These are phyloP conservation scores for Trachemys scripta DNA, from an alignment of 2,113 vertebrate genomes.

Conservation along the genomic window DNA sequence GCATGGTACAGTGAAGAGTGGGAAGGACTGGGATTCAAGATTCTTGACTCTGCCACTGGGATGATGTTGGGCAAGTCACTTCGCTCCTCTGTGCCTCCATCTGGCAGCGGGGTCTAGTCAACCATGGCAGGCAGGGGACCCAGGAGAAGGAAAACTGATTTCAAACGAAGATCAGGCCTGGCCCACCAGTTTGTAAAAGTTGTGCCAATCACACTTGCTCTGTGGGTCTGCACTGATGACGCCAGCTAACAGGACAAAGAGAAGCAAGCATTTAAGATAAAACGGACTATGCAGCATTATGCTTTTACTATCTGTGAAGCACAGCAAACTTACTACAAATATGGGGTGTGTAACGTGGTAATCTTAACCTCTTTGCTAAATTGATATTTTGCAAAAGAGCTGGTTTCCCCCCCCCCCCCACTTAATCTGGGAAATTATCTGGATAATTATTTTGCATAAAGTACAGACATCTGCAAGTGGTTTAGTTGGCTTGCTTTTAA, in stretches of 20 bases:
- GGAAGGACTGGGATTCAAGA: background rate
- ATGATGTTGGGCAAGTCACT: background rate
- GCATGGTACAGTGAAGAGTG: background rate
- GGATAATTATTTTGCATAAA: conserved; percentile 59
- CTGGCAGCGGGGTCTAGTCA: background rate
- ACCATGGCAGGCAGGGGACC: background rate
- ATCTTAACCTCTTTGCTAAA: background rate
- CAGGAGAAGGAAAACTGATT: background rate
- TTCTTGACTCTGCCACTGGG: background rate
- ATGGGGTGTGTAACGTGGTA: background rate
- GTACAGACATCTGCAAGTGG: conserved; percentile 63
- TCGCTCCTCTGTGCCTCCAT: background rate
- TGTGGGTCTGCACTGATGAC: background rate
- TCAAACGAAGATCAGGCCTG: background rate
- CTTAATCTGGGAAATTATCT: conserved; percentile 31
- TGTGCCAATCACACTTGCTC: background rate
- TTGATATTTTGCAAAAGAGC: conserved; percentile 1
- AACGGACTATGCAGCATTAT: background rate
- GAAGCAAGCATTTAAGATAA: background rate
- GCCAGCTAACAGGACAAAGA: background rate
- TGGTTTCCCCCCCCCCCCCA: background rate
- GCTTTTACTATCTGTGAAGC: background rate
- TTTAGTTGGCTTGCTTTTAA: conserved; percentile 70
- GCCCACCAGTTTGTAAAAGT: background rate
- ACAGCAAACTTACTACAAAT: background rate